These are phyloP conservation scores for Henricia sp. DNA, from an alignment of 53 echinoderm and acorn worm species.

Conservation along the genomic window DNA sequence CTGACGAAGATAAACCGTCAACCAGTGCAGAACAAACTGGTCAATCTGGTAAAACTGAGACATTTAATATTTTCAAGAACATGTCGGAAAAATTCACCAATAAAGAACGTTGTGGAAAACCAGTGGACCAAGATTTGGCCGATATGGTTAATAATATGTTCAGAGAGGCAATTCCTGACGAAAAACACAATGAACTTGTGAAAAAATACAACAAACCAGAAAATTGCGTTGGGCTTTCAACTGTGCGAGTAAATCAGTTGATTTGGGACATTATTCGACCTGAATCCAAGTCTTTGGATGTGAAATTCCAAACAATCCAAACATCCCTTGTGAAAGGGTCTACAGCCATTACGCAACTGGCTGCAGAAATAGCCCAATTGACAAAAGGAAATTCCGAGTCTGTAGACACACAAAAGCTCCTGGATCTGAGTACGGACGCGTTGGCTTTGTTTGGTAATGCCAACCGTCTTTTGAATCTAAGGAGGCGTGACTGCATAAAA, in stretches of 20 bases:
- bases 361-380: slow-evolving; percentile 15
- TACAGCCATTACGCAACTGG: slow-evolving; percentile 42
- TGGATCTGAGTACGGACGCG: slow-evolving; percentile 52
- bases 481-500: slow-evolving; percentile 58
- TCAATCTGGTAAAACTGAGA: slow-evolving; percentile 21
- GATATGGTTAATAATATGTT: slow-evolving; percentile 49
- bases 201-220: slow-evolving; percentile 49
- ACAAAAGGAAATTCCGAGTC: background rate
- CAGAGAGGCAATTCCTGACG: slow-evolving; percentile 57
- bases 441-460: slow-evolving; percentile 54
- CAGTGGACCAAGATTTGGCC: slow-evolving; percentile 37
- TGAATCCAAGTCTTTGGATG: slow-evolving; percentile 38
- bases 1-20: background rate
- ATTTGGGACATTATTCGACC: slow-evolving; percentile 47
- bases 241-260: slow-evolving; percentile 43
- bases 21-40: background rate
- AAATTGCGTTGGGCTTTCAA: slow-evolving; percentile 42
- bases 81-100: slow-evolving; percentile 42
- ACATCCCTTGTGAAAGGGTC: slow-evolving; percentile 56
- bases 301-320: slow-evolving; percentile 54
- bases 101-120: slow-evolving; percentile 37
- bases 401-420: slow-evolving; percentile 16
- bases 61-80: slow-evolving; percentile 36
- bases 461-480: slow-evolving; percentile 48
- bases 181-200: slow-evolving; percentile 37